Evolutionary conservation across 1,140 invertebrate genomes (phyloP).

Genomic region (Hestina assimilis): DNA sequence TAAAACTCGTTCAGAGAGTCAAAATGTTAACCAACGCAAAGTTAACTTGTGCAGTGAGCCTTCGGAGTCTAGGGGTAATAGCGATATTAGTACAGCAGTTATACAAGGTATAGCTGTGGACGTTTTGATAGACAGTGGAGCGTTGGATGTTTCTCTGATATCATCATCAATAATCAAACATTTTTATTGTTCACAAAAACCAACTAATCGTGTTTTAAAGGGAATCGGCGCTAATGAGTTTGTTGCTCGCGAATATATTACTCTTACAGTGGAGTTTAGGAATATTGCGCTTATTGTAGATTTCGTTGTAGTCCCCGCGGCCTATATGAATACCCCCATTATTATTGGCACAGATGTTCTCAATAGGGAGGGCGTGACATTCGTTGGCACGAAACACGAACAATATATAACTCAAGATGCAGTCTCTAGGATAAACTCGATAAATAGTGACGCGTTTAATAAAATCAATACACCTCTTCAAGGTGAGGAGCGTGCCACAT

Average conservation of each 20-base stretch:
- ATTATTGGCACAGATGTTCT: slow-evolving; percentile 36
- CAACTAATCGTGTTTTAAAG: neutral
- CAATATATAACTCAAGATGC: slow-evolving; percentile 2
- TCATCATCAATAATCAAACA: neutral
- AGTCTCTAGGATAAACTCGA: neutral
- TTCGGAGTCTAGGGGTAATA: neutral
- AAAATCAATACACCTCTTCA: slow-evolving; percentile 12
- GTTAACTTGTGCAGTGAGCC: neutral
- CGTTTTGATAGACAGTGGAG: slow-evolving; percentile 3
- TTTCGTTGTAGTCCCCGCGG: slow-evolving; percentile 21
- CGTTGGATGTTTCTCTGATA: slow-evolving; percentile 1
- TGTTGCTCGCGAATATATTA: slow-evolving; percentile 13
- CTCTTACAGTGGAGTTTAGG: slow-evolving; percentile 20
- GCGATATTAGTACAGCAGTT: neutral
- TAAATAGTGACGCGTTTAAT: neutral
- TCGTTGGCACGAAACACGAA: slow-evolving; percentile 21
- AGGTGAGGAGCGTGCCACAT: neutral
- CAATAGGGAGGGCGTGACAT: slow-evolving; percentile 28
- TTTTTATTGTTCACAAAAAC: neutral
- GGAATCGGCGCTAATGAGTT: neutral
- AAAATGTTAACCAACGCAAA: neutral
- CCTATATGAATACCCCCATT: slow-evolving; percentile 22
- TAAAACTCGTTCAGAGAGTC: no score
- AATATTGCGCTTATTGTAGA: slow-evolving; percentile 25
- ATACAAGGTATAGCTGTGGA: slow-evolving; percentile 6